phyloP scores from a whole-genome alignment of 2,113 vertebrate species.

The Fregetta grallaria region DNA sequence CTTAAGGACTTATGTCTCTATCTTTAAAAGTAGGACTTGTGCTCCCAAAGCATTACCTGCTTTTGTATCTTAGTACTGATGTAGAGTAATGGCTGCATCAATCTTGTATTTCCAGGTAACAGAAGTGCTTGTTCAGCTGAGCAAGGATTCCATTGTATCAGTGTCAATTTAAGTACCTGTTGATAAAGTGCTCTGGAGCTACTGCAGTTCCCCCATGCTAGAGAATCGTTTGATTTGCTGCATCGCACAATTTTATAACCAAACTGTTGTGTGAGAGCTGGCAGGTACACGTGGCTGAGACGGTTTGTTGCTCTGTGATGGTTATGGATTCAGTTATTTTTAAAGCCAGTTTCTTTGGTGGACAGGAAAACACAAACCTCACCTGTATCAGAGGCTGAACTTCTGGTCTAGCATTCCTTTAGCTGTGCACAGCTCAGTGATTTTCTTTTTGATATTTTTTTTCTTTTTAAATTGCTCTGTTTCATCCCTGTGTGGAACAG shows the following conservation, averaged over 20 bases:
- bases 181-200: background rate
- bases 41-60: background rate
- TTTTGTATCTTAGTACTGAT: background rate
- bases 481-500: background rate
- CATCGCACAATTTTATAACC: background rate
- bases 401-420: background rate
- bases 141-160: background rate
- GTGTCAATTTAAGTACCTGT: background rate
- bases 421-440: background rate
- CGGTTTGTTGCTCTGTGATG: background rate
- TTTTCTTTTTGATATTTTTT: background rate
- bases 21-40: background rate
- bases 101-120: background rate
- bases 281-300: background rate
- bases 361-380: background rate
- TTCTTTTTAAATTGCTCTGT: background rate
- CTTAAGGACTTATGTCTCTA: background rate
- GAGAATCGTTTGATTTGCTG: background rate
- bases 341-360: background rate
- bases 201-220: background rate
- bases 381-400: background rate
- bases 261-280: background rate
- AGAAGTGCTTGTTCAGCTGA: background rate
- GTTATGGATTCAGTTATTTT: background rate
- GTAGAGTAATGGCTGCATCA: background rate